These are phyloP conservation scores for Amphipoea oculea DNA, from an alignment of 2,888 invertebrate genomes.

Conservation along the genomic window DNA sequence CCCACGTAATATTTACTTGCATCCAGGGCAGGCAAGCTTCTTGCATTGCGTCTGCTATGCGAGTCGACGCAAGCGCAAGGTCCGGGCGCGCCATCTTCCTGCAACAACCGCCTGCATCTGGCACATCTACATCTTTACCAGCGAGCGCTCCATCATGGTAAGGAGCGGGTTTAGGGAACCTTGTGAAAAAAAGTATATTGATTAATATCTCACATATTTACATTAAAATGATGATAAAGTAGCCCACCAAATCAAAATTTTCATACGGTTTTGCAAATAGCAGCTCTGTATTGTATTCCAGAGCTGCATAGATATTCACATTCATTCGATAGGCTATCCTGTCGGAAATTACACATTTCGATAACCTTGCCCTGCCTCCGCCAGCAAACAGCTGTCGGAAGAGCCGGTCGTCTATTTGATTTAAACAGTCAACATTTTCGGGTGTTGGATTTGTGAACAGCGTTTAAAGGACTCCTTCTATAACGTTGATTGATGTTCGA, in stretches of 20 bases:
- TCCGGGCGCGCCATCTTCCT: conserved; percentile 87
- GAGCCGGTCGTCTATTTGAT: too few species aligned
- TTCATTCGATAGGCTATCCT: too few species aligned
- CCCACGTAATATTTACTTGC: not conserved
- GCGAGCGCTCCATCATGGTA: conserved; percentile 95
- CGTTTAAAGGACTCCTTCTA: too few species aligned
- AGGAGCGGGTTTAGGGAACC: conserved; percentile 17
- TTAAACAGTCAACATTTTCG: too few species aligned
- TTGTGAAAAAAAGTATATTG: not conserved
- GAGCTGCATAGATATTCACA: not conserved
- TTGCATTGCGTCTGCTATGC: conserved; percentile 96
- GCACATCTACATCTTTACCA: conserved; percentile 96
- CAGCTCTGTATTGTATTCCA: not conserved
- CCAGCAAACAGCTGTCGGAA: too few species aligned
- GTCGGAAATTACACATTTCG: too few species aligned
- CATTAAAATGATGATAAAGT: not conserved
- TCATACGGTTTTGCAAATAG: not conserved
- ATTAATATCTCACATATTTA: not conserved
- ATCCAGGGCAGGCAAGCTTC: conserved; percentile 93
- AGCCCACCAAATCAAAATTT: not conserved
- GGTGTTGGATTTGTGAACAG: too few species aligned
- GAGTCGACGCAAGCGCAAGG: conserved; percentile 96
- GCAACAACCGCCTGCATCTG: conserved; percentile 90
- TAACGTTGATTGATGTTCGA: too few species aligned
- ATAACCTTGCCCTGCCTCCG: too few species aligned